Conservation (phyloP, 2,797 vertebrate genomes). For the Manis pentadactyla region DNA sequence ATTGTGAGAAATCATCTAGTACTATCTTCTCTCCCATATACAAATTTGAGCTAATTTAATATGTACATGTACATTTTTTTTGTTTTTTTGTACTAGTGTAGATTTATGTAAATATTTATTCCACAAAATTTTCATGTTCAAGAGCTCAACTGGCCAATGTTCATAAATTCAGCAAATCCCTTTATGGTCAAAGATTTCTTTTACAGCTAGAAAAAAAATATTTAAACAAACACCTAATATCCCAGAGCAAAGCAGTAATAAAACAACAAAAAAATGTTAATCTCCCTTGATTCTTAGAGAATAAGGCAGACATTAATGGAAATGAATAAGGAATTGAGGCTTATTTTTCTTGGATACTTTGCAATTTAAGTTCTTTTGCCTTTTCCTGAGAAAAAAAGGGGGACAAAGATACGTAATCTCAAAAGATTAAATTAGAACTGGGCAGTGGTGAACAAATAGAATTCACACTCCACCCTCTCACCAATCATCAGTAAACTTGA, state of each 20-base stretch:
- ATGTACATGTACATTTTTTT: neutral
- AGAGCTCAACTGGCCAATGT: neutral
- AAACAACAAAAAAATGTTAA: slow-evolving; percentile 41
- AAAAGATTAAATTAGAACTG: slow-evolving; percentile 63
- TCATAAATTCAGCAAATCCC: slow-evolving; percentile 31
- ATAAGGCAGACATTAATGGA: slow-evolving; percentile 18
- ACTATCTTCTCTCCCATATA: neutral
- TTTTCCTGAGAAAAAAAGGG: slow-evolving; percentile 40
- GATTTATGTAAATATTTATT: slow-evolving; percentile 31
- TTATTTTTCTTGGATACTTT: slow-evolving; percentile 72
- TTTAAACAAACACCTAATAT: neutral
- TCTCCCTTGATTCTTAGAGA: slow-evolving; percentile 1
- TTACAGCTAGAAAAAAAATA: slow-evolving; percentile 3
- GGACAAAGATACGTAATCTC: slow-evolving; percentile 23
- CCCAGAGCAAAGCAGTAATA: slow-evolving; percentile 14
- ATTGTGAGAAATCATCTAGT: neutral
- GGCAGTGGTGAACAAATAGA: slow-evolving; percentile 53
- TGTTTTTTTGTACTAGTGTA: no score
- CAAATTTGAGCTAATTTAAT: neutral
- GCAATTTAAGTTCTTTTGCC: slow-evolving; percentile 69
- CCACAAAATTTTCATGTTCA: neutral
- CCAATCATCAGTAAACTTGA: slow-evolving; percentile 45
- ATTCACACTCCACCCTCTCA: slow-evolving; percentile 53
- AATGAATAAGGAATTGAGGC: neutral
- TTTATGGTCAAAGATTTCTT: neutral